These are phyloP conservation scores for Fregata magnificens DNA, from an alignment of 2,113 vertebrate species.

Conservation along the genomic window DNA sequence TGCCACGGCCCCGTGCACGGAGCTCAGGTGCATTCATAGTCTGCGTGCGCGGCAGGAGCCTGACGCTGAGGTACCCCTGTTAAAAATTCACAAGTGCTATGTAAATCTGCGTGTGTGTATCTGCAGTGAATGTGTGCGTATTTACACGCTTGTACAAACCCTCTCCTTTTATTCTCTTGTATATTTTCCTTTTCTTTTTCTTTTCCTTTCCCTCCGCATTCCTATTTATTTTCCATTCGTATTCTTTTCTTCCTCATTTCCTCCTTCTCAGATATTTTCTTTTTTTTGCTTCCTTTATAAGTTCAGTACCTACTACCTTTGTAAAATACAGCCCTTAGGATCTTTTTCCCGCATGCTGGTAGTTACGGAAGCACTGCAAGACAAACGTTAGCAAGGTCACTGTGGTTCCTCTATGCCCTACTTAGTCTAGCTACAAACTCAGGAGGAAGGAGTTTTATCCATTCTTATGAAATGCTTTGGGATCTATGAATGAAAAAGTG, in stretches of 20 bases:
- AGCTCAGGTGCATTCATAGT: neutral
- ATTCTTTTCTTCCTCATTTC: neutral
- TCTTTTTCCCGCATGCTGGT: neutral
- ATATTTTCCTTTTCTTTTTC: neutral
- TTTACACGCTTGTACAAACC: neutral
- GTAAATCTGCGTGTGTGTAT: neutral
- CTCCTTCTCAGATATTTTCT: neutral
- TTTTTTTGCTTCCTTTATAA: neutral
- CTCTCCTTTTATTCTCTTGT: neutral
- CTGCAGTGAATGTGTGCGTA: neutral
- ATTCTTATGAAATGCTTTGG: neutral
- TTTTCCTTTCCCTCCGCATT: neutral
- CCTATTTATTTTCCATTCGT: neutral
- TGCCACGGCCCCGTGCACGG: fast-evolving
- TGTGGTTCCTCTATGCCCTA: neutral
- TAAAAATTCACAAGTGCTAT: neutral
- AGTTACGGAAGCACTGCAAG: neutral
- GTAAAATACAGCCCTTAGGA: neutral
- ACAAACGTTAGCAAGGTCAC: neutral
- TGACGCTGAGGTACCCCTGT: neutral
- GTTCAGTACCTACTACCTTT: neutral
- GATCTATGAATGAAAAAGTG: neutral
- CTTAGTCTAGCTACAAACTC: neutral
- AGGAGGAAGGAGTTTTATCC: neutral
- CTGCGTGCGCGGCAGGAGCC: neutral